Conservation (phyloP, 2,888 invertebrate genomes). For the Acleris cristana region DNA sequence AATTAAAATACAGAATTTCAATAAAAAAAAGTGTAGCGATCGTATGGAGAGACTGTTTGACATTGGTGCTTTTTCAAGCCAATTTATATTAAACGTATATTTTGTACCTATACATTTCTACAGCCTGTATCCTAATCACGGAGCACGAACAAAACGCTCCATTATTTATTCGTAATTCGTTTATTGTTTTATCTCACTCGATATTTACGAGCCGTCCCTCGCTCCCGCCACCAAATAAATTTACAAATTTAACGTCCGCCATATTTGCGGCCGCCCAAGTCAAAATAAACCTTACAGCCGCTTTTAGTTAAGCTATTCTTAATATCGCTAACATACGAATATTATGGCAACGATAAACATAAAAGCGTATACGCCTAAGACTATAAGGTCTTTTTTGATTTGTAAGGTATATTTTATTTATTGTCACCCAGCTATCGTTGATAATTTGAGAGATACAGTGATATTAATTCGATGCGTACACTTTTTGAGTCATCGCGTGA, state of each 20-base stretch:
- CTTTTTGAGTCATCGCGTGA: conserved; percentile 71
- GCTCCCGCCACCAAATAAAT: conserved; percentile 69
- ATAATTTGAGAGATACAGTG: conserved; percentile 73
- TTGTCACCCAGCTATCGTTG: conserved; percentile 61
- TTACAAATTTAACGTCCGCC: conserved; percentile 75
- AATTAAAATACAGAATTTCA: too few species aligned
- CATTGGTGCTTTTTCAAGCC: too few species aligned
- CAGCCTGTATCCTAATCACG: conserved; percentile 71
- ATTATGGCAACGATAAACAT: too few species aligned
- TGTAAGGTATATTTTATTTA: conserved; percentile 42
- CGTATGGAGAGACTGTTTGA: too few species aligned
- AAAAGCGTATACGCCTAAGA: too few species aligned
- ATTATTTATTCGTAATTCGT: conserved; percentile 82
- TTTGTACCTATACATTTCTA: neutral
- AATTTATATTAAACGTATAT: too few species aligned
- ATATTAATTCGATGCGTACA: conserved; percentile 69
- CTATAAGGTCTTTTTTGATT: too few species aligned
- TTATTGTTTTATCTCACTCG: conserved; percentile 82
- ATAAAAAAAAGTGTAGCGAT: too few species aligned
- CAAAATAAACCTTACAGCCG: too few species aligned
- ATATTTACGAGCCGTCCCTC: conserved; percentile 75
- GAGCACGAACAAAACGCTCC: conserved; percentile 75
- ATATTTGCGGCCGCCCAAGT: conserved; percentile 48
- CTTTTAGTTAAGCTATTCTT: too few species aligned
- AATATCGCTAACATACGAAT: too few species aligned